phyloP scores from a whole-genome alignment of 2,888 invertebrate species.

The Dorcus hopei region DNA sequence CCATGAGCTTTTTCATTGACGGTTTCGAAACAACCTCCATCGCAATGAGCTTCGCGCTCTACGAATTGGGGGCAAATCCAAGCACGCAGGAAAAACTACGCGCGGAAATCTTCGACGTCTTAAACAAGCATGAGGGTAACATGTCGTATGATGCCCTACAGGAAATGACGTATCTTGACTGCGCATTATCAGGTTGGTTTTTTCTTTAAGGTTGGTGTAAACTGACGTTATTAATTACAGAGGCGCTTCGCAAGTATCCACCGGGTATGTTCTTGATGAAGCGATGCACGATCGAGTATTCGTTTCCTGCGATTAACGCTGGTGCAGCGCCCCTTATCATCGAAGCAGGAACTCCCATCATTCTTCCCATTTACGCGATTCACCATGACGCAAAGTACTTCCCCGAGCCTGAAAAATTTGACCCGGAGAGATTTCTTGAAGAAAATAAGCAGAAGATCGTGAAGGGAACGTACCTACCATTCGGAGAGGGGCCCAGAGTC shows the following conservation, averaged over 20 bases:
- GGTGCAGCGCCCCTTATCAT: constrained; percentile 26
- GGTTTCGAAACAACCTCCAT: constrained; percentile 52
- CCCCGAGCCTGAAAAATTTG: constrained; percentile 44
- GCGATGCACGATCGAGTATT: constrained; percentile 31
- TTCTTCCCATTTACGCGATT: constrained; percentile 38
- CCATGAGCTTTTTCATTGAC: constrained; percentile 48
- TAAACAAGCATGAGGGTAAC: constrained; percentile 36
- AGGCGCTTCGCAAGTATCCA: constrained; percentile 26
- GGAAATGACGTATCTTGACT: constrained; percentile 50
- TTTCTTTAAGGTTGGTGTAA: no score
- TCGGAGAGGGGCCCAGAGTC: constrained; percentile 37
- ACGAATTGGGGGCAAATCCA: constrained; percentile 45
- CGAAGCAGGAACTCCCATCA: constrained; percentile 36
- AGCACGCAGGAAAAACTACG: constrained; percentile 47
- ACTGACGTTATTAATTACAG: constrained; percentile 8
- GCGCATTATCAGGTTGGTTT: constrained; percentile 39
- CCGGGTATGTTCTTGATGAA: constrained; percentile 22
- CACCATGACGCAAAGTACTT: constrained; percentile 45
- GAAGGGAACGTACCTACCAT: constrained; percentile 34
- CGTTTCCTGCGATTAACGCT: constrained; percentile 24
- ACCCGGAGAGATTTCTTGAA: constrained; percentile 44
- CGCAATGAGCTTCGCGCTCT: constrained; percentile 43
- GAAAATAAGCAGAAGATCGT: constrained; percentile 32
- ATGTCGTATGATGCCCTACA: constrained; percentile 47
- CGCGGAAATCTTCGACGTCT: constrained; percentile 40